Percentiles rank a stretch among this genome's conserved stretches.
phyloP scores from a whole-genome alignment of 2,888 invertebrate genomes.

The Lottia scabra region DNA sequence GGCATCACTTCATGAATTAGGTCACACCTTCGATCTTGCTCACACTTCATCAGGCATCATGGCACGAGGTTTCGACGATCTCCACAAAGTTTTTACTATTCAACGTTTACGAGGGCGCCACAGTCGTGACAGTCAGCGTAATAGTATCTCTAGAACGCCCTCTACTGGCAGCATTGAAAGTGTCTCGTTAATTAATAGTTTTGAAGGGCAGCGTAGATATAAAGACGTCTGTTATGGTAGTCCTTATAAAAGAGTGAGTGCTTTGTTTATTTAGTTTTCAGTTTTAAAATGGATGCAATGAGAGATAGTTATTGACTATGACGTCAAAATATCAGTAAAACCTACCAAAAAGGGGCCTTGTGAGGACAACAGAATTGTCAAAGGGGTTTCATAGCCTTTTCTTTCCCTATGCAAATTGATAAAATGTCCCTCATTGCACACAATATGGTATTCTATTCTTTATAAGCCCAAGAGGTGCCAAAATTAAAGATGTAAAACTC shows the following conservation, averaged over 20 bases:
- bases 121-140: conserved; percentile 30
- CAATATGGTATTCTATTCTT: too few relatives aligned
- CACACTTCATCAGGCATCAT: conserved; percentile 92
- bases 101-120: conserved; percentile 41
- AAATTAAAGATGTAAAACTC: too few relatives aligned
- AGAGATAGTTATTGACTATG: too few relatives aligned
- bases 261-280: background rate
- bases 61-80: conserved; percentile 75
- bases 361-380: too few relatives aligned
- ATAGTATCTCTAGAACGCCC: conserved; percentile 38
- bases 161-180: conserved; percentile 37
- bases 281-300: background rate
- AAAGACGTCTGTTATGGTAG: conserved; percentile 57
- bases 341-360: too few relatives aligned
- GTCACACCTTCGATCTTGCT: conserved; percentile 93
- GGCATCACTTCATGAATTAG: conserved; percentile 91
- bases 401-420: too few relatives aligned
- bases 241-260: conserved; percentile 47
- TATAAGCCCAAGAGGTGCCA: too few relatives aligned
- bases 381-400: too few relatives aligned
- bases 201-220: conserved; percentile 31
- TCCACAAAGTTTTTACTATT: conserved; percentile 63
- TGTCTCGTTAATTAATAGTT: background rate
- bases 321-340: too few relatives aligned
- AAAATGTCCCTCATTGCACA: too few relatives aligned